Conservation (phyloP, 35 echinoderm and acorn worm species). For the Heliocidaris erythrogramma region DNA sequence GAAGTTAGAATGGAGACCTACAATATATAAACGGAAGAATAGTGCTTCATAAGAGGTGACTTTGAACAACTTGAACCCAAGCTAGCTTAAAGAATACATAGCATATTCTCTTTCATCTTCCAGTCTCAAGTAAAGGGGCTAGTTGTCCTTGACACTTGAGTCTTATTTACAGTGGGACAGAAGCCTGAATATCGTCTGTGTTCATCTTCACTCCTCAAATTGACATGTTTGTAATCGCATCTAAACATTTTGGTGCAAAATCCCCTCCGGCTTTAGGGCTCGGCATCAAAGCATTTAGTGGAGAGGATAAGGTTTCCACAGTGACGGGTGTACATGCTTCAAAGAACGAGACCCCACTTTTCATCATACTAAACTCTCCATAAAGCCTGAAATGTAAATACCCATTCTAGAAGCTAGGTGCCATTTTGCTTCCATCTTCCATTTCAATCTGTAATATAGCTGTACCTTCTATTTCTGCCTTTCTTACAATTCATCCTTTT, state of each 20-base stretch:
- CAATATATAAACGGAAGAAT: background rate
- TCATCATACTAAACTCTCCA: background rate
- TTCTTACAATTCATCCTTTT: background rate
- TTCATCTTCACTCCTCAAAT: constrained; percentile 15
- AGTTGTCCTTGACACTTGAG: background rate
- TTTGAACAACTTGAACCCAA: background rate
- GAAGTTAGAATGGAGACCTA: background rate
- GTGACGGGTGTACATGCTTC: background rate
- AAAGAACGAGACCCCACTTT: background rate
- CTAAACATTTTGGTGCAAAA: constrained; percentile 13
- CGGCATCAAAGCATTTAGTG: background rate
- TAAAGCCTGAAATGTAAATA: background rate
- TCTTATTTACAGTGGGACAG: background rate
- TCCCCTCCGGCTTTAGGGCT: constrained; percentile 5
- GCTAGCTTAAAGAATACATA: background rate
- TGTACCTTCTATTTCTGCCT: background rate
- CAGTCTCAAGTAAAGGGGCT: background rate
- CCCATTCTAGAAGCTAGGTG: background rate
- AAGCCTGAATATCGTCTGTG: background rate
- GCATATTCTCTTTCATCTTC: background rate
- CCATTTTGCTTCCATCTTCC: background rate
- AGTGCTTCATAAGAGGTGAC: background rate
- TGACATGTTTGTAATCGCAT: constrained; percentile 43
- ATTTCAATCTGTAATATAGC: too few relatives aligned
- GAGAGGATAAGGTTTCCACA: background rate